A percentile compares a stretch with the other conserved stretches of the same genome.
phyloP scores from a whole-genome alignment of 2,797 vertebrate species.

The Chloroceryle amazona region DNA sequence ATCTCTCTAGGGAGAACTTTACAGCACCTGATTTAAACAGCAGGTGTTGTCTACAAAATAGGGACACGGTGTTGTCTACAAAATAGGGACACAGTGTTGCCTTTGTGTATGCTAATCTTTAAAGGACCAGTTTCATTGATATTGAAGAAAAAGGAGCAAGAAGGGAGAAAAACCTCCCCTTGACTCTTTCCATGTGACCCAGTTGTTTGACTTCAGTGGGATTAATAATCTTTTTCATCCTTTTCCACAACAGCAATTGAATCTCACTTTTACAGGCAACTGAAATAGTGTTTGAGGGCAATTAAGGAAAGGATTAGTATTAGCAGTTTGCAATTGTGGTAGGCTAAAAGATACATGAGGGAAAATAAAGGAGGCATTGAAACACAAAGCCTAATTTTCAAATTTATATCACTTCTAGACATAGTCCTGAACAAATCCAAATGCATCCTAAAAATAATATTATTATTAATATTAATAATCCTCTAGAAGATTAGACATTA shows the following conservation, averaged over 20 bases:
- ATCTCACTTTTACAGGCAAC: not conserved
- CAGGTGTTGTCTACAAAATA: not conserved
- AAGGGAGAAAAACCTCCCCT: not conserved
- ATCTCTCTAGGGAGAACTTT: not conserved
- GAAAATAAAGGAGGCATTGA: not conserved
- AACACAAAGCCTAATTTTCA: not conserved
- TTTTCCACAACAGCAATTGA: not conserved
- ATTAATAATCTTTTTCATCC: not conserved
- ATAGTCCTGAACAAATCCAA: not conserved
- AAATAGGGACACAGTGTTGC: not conserved
- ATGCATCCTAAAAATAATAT: not conserved
- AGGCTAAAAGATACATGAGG: not conserved
- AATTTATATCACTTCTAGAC: not conserved
- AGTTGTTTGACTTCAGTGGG: not conserved
- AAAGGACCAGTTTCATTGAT: not conserved
- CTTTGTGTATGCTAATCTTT: not conserved
- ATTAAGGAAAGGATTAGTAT: not conserved
- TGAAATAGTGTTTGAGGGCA: not conserved
- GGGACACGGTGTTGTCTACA: not conserved
- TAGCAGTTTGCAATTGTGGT: not conserved
- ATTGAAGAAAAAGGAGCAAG: not conserved
- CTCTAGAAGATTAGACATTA: not conserved
- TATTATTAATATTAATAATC: not conserved
- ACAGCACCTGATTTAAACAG: not conserved
- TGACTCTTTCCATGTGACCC: not conserved